These are phyloP conservation scores for Aphidoletes aphidimyza DNA, from an alignment of 2,888 invertebrate species.

Conservation along the genomic window DNA sequence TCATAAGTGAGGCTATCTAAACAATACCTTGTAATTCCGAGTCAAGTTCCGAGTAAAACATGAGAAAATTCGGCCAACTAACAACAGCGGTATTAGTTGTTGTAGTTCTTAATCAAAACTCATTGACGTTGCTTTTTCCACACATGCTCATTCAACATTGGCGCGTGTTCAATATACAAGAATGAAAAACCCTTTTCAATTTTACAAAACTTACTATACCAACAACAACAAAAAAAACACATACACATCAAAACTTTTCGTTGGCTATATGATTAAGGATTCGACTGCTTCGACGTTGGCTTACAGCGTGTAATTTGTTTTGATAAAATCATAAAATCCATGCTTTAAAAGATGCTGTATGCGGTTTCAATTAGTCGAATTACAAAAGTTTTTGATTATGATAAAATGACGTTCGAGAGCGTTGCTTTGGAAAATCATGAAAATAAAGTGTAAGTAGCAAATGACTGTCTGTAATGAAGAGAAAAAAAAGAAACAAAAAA, in stretches of 20 bases:
- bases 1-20: no score
- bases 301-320: slow-evolving; percentile 32
- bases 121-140: no score
- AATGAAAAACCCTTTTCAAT: no score
- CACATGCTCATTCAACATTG: no score
- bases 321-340: slow-evolving; percentile 50
- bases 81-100: no score
- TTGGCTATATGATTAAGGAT: slow-evolving; percentile 18
- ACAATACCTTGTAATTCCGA: no score
- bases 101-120: no score
- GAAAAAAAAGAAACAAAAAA: background rate
- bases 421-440: background rate
- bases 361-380: slow-evolving; percentile 53
- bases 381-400: slow-evolving; percentile 53
- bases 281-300: background rate
- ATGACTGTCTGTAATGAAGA: background rate
- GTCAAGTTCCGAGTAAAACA: no score
- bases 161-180: no score
- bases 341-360: slow-evolving; percentile 38
- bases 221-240: no score
- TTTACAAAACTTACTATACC: no score
- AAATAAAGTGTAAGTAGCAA: background rate
- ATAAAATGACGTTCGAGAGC: slow-evolving; percentile 23
- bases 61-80: no score
- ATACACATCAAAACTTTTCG: background rate